These are phyloP conservation scores for Atherinosoma microstoma DNA, from an alignment of 2,797 vertebrate genomes.

Conservation along the genomic window DNA sequence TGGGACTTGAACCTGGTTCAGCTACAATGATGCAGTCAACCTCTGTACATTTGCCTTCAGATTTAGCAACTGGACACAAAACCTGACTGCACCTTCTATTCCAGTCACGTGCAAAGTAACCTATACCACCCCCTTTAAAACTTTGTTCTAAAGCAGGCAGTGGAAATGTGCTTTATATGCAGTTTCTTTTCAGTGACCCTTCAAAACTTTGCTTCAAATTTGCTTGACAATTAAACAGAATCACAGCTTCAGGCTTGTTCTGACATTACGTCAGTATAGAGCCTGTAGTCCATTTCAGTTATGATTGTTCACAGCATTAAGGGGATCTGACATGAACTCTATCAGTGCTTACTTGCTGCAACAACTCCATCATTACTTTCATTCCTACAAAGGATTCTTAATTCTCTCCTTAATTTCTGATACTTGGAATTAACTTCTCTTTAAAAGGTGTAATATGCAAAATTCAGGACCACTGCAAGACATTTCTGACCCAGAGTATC, in stretches of 20 bases:
- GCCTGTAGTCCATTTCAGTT: conserved; percentile 12
- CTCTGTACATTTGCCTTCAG: not conserved
- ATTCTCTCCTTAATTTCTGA: not conserved
- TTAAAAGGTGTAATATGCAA: not conserved
- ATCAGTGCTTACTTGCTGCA: conserved; percentile 16
- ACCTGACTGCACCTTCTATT: not conserved
- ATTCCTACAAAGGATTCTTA: conserved; percentile 2
- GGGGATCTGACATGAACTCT: conserved; percentile 15
- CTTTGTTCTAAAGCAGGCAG: not conserved
- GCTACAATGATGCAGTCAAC: no score
- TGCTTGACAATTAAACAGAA: not conserved
- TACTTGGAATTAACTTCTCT: not conserved
- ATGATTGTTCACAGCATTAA: conserved; percentile 12
- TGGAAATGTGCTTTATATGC: not conserved
- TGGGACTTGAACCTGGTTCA: no score
- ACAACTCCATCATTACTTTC: not conserved
- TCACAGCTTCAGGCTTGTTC: conserved; percentile 3
- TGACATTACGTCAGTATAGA: conserved; percentile 10
- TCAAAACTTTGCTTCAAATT: conserved; percentile 1
- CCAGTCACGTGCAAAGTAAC: not conserved
- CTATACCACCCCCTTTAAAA: not conserved
- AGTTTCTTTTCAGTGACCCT: not conserved
- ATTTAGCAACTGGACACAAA: not conserved
- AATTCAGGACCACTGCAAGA: not conserved
- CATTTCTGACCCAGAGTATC: not conserved